Evolutionary conservation across 2,797 vertebrate genomes (phyloP).

Genomic region (Borostomias antarcticus): DNA sequence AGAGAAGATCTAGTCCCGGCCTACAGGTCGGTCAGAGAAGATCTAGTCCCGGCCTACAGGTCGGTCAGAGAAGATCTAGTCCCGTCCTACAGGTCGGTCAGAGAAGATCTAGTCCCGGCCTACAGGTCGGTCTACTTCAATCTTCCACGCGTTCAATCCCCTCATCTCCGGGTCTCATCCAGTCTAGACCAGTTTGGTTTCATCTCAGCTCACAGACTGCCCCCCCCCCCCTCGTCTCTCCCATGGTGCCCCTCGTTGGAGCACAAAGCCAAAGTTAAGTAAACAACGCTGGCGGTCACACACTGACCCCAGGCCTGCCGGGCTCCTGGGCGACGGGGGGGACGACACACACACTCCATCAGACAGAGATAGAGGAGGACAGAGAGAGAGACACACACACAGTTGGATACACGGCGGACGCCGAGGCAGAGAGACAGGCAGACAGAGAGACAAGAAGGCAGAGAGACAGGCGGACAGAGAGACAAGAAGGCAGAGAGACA

Average conservation of each 20-base stretch:
- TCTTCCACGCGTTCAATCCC: no score
- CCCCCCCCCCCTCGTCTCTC: conserved; percentile 37
- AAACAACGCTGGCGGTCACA: conserved; percentile 20
- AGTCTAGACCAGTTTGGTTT: conserved; percentile 24
- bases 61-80: no score
- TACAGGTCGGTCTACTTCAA: no score
- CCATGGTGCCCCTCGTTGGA: conserved; percentile 18
- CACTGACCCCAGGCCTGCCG: conserved; percentile 11
- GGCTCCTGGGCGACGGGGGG: not conserved
- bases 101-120: no score
- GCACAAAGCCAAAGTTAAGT: conserved; percentile 26
- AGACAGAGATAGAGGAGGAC: no score
- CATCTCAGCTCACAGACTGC: conserved; percentile 34
- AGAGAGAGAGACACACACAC: no score
- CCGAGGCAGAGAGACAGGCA: not conserved
- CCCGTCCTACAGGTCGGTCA: no score
- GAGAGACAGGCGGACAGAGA: not conserved
- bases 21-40: no score
- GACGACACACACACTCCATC: no score
- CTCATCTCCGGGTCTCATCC: conserved; percentile 18
- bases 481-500: not conserved
- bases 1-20: no score
- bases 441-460: not conserved
- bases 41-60: no score
- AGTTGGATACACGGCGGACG: not conserved